Percentiles rank a stretch among this genome's conserved stretches.
These are phyloP conservation scores for Caenorhabditis wallacei DNA, from an alignment of 2,888 invertebrate species.

Conservation along the genomic window DNA sequence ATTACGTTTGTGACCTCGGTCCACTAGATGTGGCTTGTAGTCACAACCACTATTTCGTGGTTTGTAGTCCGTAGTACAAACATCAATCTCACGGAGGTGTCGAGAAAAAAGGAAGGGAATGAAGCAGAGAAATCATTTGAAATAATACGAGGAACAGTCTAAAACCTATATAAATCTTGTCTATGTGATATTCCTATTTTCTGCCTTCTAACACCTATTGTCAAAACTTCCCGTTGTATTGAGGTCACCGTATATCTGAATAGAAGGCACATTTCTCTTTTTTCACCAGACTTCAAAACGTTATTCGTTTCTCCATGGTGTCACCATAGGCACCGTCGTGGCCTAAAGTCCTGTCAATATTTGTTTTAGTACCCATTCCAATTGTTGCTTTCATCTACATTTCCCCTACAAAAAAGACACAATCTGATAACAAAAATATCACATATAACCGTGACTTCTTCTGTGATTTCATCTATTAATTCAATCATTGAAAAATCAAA, in stretches of 20 bases:
- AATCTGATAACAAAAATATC: slow-evolving; percentile 44
- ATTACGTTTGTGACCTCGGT: background rate
- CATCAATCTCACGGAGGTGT: slow-evolving; percentile 48
- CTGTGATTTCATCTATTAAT: slow-evolving; percentile 14
- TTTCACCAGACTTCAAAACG: background rate
- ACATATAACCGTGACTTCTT: slow-evolving; percentile 36
- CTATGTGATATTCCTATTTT: slow-evolving; percentile 26
- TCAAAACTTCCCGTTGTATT: background rate
- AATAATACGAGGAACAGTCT: slow-evolving; percentile 6
- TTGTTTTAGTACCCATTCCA: slow-evolving; percentile 40
- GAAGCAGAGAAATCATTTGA: slow-evolving; percentile 40
- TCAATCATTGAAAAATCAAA: slow-evolving; percentile 4
- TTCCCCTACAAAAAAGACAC: slow-evolving; percentile 37
- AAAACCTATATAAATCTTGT: slow-evolving; percentile 17
- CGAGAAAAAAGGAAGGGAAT: slow-evolving; percentile 21
- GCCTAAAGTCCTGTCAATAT: slow-evolving; percentile 28
- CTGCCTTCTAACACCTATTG: slow-evolving; percentile 43
- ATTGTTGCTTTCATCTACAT: slow-evolving; percentile 24
- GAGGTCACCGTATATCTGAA: slow-evolving; percentile 1
- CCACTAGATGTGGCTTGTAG: slow-evolving; percentile 48
- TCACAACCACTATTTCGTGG: slow-evolving; percentile 45
- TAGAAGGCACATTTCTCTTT: slow-evolving; percentile 25
- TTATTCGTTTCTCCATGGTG: slow-evolving; percentile 9
- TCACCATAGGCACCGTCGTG: slow-evolving; percentile 8
- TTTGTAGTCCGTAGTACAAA: slow-evolving; percentile 53